phyloP scores from a whole-genome alignment of 2,888 invertebrate species.

The Callyntrura sp. region DNA sequence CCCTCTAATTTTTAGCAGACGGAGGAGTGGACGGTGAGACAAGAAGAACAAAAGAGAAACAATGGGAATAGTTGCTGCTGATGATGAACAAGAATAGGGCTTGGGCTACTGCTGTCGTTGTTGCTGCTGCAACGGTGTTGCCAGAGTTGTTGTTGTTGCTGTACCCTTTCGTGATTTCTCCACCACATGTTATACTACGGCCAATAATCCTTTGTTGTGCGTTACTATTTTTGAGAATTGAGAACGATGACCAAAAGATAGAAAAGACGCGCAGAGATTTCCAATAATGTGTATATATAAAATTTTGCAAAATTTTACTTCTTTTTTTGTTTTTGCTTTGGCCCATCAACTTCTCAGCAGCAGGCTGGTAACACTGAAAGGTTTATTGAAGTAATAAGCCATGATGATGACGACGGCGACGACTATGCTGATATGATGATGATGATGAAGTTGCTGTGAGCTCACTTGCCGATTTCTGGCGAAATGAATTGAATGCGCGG shows the following conservation, averaged over 20 bases:
- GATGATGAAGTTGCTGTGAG: background rate
- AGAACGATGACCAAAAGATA: constrained; percentile 32
- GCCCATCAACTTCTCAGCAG: background rate
- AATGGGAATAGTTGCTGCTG: constrained; percentile 11
- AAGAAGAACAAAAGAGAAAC: constrained; percentile 11
- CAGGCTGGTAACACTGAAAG: background rate
- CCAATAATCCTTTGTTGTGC: background rate
- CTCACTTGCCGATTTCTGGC: constrained; percentile 22
- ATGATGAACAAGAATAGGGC: background rate
- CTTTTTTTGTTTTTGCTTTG: background rate
- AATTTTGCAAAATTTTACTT: background rate
- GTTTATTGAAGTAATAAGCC: background rate
- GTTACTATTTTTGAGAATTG: constrained; percentile 1
- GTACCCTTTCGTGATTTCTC: constrained; percentile 62
- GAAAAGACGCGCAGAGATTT: constrained; percentile 8
- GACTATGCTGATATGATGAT: background rate
- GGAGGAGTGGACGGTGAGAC: background rate
- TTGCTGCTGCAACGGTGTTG: background rate
- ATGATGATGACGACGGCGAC: background rate
- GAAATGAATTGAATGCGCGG: constrained; percentile 25
- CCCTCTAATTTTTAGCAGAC: background rate
- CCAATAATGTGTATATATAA: constrained; percentile 10
- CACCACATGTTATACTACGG: background rate
- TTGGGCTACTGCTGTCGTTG: background rate
- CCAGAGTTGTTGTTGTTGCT: background rate